These are phyloP conservation scores for Rhizoglyphus robini DNA, from an alignment of 1,140 invertebrate genomes.

Conservation along the genomic window DNA sequence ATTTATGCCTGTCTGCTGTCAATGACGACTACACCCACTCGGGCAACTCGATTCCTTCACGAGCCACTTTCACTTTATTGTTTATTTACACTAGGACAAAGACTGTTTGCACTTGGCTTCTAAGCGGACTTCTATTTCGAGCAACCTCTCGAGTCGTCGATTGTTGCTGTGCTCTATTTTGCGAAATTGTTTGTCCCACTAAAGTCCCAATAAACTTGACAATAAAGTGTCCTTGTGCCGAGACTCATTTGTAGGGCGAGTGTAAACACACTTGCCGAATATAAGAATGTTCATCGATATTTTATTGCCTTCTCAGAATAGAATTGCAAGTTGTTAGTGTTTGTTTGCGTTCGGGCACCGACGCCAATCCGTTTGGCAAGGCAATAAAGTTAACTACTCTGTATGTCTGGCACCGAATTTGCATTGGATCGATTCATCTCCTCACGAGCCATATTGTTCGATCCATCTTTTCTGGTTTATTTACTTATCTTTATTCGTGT, in stretches of 20 bases:
- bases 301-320: slow-evolving; percentile 2
- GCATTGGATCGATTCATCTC: neutral
- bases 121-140: no score
- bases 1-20: no score
- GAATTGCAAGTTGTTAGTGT: neutral
- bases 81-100: no score
- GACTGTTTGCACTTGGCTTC: no score
- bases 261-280: neutral
- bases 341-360: slow-evolving; percentile 3
- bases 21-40: no score
- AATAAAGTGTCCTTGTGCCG: neutral
- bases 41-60: no score
- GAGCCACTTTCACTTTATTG: no score
- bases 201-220: no score
- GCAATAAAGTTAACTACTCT: neutral
- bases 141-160: no score
- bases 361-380: neutral
- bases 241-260: neutral
- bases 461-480: neutral
- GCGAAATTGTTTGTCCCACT: no score
- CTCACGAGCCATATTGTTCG: neutral
- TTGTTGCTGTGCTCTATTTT: no score
- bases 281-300: neutral
- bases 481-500: slow-evolving; percentile 4
- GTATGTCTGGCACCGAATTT: neutral